Base-by-base conservation (phyloP, 2,888 invertebrate species). In the Aricia artaxerxes region DNA sequence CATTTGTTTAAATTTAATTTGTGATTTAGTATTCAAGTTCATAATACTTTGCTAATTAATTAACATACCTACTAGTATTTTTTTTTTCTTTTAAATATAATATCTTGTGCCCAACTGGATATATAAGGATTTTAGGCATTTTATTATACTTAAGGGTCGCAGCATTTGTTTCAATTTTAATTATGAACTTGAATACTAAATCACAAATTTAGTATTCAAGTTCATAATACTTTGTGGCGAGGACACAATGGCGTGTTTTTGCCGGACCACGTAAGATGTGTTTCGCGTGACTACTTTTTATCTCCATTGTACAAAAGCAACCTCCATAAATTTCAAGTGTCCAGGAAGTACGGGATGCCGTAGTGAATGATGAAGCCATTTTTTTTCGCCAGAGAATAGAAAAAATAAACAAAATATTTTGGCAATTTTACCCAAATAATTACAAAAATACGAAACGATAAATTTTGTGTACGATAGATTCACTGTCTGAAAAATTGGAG, bases 301-400 rank as follows among this genome's bases (percentile, higher is more conserved):
- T 82, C 81, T 80, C 82, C 80, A 82, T 82, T 81, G 80, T 81
- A 80, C 81, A 81, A 82, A 80, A 82, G 81, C 83, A 82, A 82
- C 83, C 82, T 81, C 81, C 80, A 83, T 83, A 83, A 83, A 83
- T 82, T 83, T 82, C 81, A 82, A 81, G 81, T 82, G 81, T 82
- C 83, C 80, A 81, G 82, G 81, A 83, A 83, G 81, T 80, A 81
- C 80, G 80, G 81, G 81, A 83, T 80, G 80, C 79, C 78, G 79
- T 79, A 75, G 82, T 80, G 81, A 83, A 81, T 82, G 81, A 82
- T 61, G 61, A 73, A 73, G 73, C 61, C 53, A 73, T 78, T 78
- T 78, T 73, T 73, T 78, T 78, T 16, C 72, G 3, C 60, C 31
- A 3, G 61, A 60, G 44, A 61, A 57, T 61, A 24, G n/a, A 40